Base-by-base conservation (phyloP, 2,888 invertebrate genomes). In the Napeogenes sylphis region DNA sequence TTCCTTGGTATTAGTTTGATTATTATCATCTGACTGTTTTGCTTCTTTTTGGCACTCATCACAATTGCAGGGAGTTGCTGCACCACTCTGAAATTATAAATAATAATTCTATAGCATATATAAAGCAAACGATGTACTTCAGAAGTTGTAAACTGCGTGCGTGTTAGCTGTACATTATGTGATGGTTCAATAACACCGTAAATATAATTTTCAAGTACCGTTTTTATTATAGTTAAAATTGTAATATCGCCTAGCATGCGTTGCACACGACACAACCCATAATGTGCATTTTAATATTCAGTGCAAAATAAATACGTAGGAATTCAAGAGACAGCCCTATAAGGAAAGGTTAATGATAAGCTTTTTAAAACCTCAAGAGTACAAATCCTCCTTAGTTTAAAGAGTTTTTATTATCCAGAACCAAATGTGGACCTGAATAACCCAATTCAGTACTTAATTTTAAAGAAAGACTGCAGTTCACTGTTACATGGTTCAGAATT, bases 1-100 rank as follows among this genome's bases (percentile, higher is more conserved):
- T 68, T 75, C 77, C 62, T 73, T 78, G 67, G 70, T 74, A 66
- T 71, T 74, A 63, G 71, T 73, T 70, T 73, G 70, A 65, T 66
- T 65, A 63, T 66, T 69, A 56, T 66, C 66, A 32, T 71, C 76
- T 35, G 70, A 62, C 61, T 69, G 70, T 62, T 68, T 69, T 32
- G 71, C 71, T 66, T 83, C 83, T 67, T 75, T 75, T 73, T 83
- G 82, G 73, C 90, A 90, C 70, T 88, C 89, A 67, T 87, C 87
- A 75, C 90, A 90, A 69, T 82, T 83, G 78, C 90, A 90, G 63
- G 89, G 86, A 64, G 89, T 85, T 61, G 83, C 87, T 58, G 82
- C 79, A 73, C 84, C 87, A 72, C 89, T 90, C 90, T 90, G 90
- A 56, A 89, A 86, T 57, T 58, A 72, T 64, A 68, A 71, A 62